phyloP scores from a whole-genome alignment of 2,113 vertebrate species.

The Strix uralensis region DNA sequence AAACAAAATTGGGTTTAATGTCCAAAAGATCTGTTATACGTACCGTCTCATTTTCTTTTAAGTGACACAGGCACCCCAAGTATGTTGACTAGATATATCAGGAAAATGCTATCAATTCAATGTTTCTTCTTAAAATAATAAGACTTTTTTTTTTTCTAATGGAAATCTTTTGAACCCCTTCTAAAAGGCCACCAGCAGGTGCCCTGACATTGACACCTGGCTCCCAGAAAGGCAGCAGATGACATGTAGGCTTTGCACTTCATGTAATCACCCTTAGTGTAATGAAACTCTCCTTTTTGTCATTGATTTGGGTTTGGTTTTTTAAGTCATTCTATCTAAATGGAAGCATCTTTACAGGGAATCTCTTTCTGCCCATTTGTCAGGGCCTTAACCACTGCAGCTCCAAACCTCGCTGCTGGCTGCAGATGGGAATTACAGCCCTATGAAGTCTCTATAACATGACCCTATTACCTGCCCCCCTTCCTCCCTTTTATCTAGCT shows the following conservation, averaged over 20 bases:
- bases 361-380: conserved; percentile 7
- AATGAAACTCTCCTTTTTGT: background rate
- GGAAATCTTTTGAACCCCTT: background rate
- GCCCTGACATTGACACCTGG: background rate
- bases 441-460: conserved; percentile 57
- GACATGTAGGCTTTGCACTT: background rate
- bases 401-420: conserved; percentile 31
- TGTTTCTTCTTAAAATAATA: background rate
- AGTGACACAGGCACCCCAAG: background rate
- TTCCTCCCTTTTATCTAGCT: conserved; percentile 48
- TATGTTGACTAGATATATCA: background rate
- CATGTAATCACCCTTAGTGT: background rate
- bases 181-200: background rate
- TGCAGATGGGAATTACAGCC: conserved; percentile 62
- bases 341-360: background rate
- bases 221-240: background rate
- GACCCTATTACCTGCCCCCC: conserved; percentile 64
- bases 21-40: background rate
- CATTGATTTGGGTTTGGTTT: background rate
- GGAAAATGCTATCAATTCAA: background rate
- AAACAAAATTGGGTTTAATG: background rate
- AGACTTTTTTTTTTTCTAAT: background rate
- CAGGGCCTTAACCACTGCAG: background rate
- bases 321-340: background rate
- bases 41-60: background rate